A percentile compares a stretch with the other conserved stretches of the same genome.
These are phyloP conservation scores for Caenorhabditis sinica DNA, from an alignment of 2,888 invertebrate species.

Conservation along the genomic window DNA sequence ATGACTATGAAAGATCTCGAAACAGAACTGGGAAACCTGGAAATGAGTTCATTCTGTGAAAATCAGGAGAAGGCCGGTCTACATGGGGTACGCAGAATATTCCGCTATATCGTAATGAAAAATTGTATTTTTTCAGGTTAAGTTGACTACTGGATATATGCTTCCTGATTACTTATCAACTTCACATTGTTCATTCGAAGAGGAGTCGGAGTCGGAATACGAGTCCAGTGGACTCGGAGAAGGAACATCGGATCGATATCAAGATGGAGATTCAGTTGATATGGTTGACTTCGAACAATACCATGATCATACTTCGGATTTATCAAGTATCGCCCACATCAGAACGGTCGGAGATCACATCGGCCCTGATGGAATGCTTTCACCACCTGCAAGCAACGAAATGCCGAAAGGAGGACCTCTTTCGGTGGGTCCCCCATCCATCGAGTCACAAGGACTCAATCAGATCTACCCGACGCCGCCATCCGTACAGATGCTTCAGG, in stretches of 20 bases:
- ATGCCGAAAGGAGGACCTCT: slow-evolving; percentile 68
- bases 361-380: slow-evolving; percentile 72
- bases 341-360: slow-evolving; percentile 46
- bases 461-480: slow-evolving; percentile 83
- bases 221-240: slow-evolving; percentile 51
- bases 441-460: slow-evolving; percentile 72
- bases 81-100: slow-evolving; percentile 18
- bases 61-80: slow-evolving; percentile 17
- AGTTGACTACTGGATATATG: slow-evolving; percentile 18
- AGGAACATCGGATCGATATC: slow-evolving; percentile 54
- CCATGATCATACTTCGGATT: slow-evolving; percentile 6
- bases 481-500: slow-evolving; percentile 71
- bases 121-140: not conserved
- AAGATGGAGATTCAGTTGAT: slow-evolving; percentile 38
- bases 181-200: slow-evolving; percentile 14
- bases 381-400: slow-evolving; percentile 82
- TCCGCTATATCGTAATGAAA: not conserved
- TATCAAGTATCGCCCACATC: slow-evolving; percentile 1
- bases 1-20: not conserved
- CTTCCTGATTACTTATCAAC: slow-evolving; percentile 20
- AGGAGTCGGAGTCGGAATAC: slow-evolving; percentile 43
- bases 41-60: slow-evolving; percentile 7
- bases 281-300: not conserved
- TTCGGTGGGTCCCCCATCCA: slow-evolving; percentile 71
- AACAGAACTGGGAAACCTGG: not conserved